Evolutionary conservation across 2,797 vertebrate species (phyloP).

Genomic region (Okamejei kenojei): DNA sequence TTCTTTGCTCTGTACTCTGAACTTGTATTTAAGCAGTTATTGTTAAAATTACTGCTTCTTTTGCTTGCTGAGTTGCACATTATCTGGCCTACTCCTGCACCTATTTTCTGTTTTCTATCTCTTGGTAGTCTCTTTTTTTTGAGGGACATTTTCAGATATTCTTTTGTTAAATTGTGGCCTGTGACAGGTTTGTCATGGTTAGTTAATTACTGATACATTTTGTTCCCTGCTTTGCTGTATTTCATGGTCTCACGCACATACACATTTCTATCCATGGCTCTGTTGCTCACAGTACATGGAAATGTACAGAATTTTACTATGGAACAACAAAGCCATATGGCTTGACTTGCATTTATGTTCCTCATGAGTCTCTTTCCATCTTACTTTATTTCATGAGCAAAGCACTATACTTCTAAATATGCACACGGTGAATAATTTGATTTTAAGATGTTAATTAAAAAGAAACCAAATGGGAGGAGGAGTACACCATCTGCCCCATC

Average conservation of each 20-base stretch:
- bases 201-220: background rate
- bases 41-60: background rate
- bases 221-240: background rate
- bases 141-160: background rate
- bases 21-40: background rate
- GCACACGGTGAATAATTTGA: background rate
- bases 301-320: background rate
- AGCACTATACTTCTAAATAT: background rate
- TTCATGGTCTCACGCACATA: background rate
- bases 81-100: too few species aligned
- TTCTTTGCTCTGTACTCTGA: background rate
- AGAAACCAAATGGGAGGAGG: too few species aligned
- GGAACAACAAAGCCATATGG: background rate
- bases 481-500: too few species aligned
- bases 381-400: background rate
- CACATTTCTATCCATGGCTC: background rate
- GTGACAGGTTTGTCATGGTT: background rate
- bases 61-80: background rate
- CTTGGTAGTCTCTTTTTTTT: background rate
- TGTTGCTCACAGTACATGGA: background rate
- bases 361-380: background rate
- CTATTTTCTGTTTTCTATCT: too few species aligned
- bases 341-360: background rate
- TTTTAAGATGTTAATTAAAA: background rate
- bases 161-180: background rate